Percentiles rank a stretch among this genome's conserved stretches.
phyloP scores from a whole-genome alignment of 2,797 vertebrate genomes.

The Peromyscus eremicus region DNA sequence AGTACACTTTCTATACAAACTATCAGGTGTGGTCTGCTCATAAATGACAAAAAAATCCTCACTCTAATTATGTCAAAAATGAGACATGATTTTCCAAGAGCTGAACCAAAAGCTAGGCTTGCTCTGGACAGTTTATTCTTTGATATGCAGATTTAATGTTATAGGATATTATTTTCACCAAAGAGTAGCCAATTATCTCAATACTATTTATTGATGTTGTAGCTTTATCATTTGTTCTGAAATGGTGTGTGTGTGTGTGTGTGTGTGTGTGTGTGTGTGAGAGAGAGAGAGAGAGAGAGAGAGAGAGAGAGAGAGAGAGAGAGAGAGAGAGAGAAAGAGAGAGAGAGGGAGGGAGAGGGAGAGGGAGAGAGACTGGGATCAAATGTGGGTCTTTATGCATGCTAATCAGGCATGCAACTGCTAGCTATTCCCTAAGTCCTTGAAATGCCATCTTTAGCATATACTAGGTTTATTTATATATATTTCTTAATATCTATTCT shows the following conservation, averaged over 20 bases:
- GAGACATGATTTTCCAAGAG: background rate
- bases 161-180: background rate
- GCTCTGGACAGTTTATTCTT: conserved; percentile 5
- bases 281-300: background rate
- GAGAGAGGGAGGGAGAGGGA: background rate
- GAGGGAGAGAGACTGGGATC: background rate
- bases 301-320: background rate
- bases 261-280: background rate
- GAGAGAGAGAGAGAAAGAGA: background rate
- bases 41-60: background rate
- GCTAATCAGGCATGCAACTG: background rate
- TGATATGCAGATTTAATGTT: conserved; percentile 10
- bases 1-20: background rate
- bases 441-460: background rate
- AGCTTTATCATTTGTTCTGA: conserved; percentile 30
- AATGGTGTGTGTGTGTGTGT: background rate
- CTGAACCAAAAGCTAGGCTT: background rate
- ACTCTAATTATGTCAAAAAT: background rate
- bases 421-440: background rate
- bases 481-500: background rate
- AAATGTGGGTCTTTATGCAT: background rate
- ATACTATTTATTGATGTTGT: background rate
- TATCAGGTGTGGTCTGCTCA: background rate
- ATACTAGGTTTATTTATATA: background rate
- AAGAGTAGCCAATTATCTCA: background rate